Conservation (phyloP, 1,140 invertebrate species). For the Anagrus nilaparvatae region DNA sequence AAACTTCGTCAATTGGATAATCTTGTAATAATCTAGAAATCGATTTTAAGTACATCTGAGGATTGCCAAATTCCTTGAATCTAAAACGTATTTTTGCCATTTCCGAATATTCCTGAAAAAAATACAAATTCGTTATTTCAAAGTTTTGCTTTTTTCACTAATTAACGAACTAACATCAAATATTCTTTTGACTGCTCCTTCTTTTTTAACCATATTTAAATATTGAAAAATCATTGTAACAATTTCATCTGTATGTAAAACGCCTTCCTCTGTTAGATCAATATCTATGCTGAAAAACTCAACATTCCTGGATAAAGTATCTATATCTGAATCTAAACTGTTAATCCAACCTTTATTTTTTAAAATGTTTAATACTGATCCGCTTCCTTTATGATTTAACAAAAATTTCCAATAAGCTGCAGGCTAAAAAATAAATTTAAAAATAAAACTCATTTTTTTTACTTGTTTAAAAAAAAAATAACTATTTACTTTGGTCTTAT, state of each 20-base stretch:
- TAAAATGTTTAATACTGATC: slow-evolving; percentile 82
- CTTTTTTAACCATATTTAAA: slow-evolving; percentile 67
- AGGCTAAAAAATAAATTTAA: too few species aligned
- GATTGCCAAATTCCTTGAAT: slow-evolving; percentile 86
- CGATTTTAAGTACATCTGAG: slow-evolving; percentile 57
- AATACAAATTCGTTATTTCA: neutral
- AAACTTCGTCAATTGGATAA: slow-evolving; percentile 77
- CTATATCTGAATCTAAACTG: slow-evolving; percentile 66
- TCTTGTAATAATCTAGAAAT: slow-evolving; percentile 56
- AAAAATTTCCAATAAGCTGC: slow-evolving; percentile 84
- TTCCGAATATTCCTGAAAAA: slow-evolving; percentile 62
- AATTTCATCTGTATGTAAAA: slow-evolving; percentile 79
- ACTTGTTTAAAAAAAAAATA: too few species aligned
- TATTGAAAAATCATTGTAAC: slow-evolving; percentile 80
- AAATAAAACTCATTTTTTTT: too few species aligned
- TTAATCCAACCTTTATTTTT: slow-evolving; percentile 86
- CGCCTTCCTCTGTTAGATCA: slow-evolving; percentile 86
- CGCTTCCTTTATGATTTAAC: slow-evolving; percentile 90
- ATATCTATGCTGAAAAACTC: slow-evolving; percentile 81
- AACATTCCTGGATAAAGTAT: slow-evolving; percentile 70
- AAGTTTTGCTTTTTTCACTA: neutral
- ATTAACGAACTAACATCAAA: slow-evolving; percentile 45
- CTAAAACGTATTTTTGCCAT: slow-evolving; percentile 73
- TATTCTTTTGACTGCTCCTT: slow-evolving; percentile 76
- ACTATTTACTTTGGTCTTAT: too few species aligned